A percentile compares a stretch with the other conserved stretches of the same genome.
Conservation (phyloP, 2,888 invertebrate genomes). For the Ophion ellenae region DNA sequence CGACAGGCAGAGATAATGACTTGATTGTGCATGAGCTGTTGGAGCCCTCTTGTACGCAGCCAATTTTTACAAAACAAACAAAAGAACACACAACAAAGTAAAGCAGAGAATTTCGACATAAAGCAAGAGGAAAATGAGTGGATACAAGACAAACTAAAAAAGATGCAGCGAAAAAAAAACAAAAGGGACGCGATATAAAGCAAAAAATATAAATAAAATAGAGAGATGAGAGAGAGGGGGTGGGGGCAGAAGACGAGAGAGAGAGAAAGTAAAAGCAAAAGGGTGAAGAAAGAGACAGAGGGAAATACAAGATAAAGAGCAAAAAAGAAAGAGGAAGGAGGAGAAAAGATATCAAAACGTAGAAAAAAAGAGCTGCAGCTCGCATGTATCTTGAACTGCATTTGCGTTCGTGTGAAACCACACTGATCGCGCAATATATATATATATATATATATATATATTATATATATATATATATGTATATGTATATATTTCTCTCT, state of each 20-base stretch:
- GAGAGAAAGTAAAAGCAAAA: too few relatives aligned
- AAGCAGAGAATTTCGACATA: neutral
- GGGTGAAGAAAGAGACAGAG: too few relatives aligned
- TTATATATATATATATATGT: neutral
- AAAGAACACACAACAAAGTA: neutral
- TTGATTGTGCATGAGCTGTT: neutral
- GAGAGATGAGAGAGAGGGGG: too few relatives aligned
- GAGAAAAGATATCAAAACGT: neutral
- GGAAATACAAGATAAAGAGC: neutral
- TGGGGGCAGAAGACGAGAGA: too few relatives aligned
- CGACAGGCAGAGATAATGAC: neutral
- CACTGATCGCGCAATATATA: neutral
- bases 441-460: too few relatives aligned
- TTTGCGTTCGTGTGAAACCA: slow-evolving; percentile 2
- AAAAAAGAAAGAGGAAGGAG: neutral
- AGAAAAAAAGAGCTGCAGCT: neutral
- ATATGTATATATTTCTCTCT: slow-evolving; percentile 14
- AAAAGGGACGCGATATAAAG: neutral
- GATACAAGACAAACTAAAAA: neutral
- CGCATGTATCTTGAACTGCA: neutral
- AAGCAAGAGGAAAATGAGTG: neutral
- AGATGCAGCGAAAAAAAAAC: neutral
- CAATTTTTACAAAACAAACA: neutral
- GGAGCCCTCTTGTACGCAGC: neutral
- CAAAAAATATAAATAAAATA: neutral